Conservation (phyloP, 2,113 vertebrate species). For the Etia nguti region DNA sequence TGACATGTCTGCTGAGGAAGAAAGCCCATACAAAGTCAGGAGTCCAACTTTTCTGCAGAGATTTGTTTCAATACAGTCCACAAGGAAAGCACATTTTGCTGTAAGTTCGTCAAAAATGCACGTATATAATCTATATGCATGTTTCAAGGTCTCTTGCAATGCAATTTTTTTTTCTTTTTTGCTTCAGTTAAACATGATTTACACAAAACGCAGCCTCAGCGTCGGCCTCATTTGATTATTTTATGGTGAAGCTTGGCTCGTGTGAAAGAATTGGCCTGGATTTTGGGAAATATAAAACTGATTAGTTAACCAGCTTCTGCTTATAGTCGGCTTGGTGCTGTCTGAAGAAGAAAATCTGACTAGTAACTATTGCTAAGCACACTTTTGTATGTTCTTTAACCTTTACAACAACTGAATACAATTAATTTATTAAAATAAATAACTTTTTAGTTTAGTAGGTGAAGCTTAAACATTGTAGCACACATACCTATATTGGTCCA, state of each 20-base stretch:
- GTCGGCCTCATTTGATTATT: neutral
- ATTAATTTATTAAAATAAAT: neutral
- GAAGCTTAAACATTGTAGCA: neutral
- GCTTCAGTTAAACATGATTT: neutral
- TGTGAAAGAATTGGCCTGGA: neutral
- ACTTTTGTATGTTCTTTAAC: neutral
- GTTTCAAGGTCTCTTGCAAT: neutral
- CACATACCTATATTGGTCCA: rapidly evolving
- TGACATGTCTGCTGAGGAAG: neutral
- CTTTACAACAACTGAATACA: neutral
- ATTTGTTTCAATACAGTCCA: neutral
- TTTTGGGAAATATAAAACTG: neutral
- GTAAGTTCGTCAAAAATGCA: neutral
- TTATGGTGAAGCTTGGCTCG: rapidly evolving
- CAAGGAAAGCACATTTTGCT: neutral
- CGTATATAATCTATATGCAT: neutral
- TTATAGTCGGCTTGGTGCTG: neutral
- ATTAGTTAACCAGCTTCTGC: neutral
- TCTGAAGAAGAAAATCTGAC: neutral
- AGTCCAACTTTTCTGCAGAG: neutral
- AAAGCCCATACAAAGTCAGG: neutral
- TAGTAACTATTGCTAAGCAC: neutral
- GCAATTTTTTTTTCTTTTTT: rapidly evolving
- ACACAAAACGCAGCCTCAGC: neutral
- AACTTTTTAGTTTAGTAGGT: neutral